A percentile compares a stretch with the other conserved stretches of the same genome.
phyloP scores from a whole-genome alignment of 2,888 invertebrate genomes.

The Nomada goodeniana region DNA sequence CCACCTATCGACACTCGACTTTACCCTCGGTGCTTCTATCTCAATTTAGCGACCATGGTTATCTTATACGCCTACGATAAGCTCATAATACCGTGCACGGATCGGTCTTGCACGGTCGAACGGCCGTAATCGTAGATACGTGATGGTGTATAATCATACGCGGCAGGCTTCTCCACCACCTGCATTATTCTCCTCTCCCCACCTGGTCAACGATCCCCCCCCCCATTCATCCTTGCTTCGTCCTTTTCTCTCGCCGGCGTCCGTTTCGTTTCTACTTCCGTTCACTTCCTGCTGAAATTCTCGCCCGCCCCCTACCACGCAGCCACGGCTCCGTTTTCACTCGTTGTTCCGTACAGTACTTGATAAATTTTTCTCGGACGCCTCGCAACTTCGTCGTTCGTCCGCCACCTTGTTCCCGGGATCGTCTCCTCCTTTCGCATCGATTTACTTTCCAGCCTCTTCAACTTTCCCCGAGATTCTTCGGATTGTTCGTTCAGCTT shows the following conservation, averaged over 20 bases:
- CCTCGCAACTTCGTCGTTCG: conserved; percentile 33
- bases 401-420: neutral
- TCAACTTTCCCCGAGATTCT: conserved; percentile 31
- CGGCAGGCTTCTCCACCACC: conserved; percentile 62
- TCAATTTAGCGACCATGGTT: conserved; percentile 72
- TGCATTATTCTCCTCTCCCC: conserved; percentile 39
- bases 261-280: conserved; percentile 19
- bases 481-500: conserved; percentile 11
- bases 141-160: conserved; percentile 74
- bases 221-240: neutral
- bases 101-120: conserved; percentile 66
- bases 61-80: conserved; percentile 73
- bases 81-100: conserved; percentile 68
- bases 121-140: conserved; percentile 70
- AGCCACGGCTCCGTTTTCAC: conserved; percentile 1
- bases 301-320: neutral
- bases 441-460: conserved; percentile 40
- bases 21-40: conserved; percentile 61
- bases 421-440: neutral
- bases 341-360: conserved; percentile 29
- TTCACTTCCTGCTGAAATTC: conserved; percentile 41
- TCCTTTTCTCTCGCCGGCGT: conserved; percentile 14
- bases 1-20: conserved; percentile 56
- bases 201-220: neutral
- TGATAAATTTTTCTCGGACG: conserved; percentile 35